Base-by-base conservation (phyloP, 92 coral and sea anemone species). In the Diadumene lineata region DNA sequence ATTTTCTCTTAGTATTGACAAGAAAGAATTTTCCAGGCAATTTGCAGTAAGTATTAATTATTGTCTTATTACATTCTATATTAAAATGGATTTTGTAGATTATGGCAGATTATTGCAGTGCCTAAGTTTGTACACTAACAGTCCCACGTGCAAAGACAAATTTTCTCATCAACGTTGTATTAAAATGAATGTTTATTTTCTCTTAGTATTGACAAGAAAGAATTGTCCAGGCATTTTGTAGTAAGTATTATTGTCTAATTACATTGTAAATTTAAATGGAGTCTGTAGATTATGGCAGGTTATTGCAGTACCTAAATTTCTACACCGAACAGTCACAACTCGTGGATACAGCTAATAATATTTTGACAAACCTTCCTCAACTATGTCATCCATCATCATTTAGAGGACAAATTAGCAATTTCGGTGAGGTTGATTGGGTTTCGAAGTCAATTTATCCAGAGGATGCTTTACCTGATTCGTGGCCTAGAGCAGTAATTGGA, bases 401-500 rank as follows among this genome's bases (percentile, higher is more conserved):
- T 69, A 11, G 19, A 69, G 62, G 62, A 69, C 60, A 69, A n/a
- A 34, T 69, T 0, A 69, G 23, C 0, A 21, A 19, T 7, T 27
- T 25, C 25, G 17, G 27, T 33, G 4, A 50, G 1, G 51, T 69
- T 15, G 75, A 70, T 70, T 70, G 34, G 61, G 53, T 16, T 50
- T 11, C 75, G 0, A 56, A 70, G 13, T 70, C 75, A 0, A 78
- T 78, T 7, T 78, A 68, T 23, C 83, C 76, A 32, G 0, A 19
- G 31, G 87, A 76, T 82, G 87, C 82, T 18, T 81, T 77, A 69
- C 10, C 34, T 34, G 32, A 76, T 55, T 69, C 70, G 21, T 31
- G 60, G 70, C 82, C 83, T 22, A 29, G 48, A 72, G 34, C 26
- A n/a, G 71, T 74, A 53, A 46, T 55, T 65, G 87, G 79, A 26